phyloP scores from a whole-genome alignment of 2,797 vertebrate genomes.

The Aphelocoma californica region DNA sequence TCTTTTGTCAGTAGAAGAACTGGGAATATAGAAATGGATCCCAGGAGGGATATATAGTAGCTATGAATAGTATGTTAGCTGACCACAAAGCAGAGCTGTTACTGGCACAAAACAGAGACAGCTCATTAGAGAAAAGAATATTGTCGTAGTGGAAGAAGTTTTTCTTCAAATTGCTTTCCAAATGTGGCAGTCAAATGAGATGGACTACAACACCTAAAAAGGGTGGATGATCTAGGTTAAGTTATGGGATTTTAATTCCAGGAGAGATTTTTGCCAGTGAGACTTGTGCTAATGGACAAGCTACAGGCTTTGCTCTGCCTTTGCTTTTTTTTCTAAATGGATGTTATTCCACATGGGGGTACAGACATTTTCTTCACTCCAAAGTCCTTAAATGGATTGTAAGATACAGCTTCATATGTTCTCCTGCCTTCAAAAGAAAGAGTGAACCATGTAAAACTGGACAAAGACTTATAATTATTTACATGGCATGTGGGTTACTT shows the following conservation, averaged over 20 bases:
- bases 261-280: background rate
- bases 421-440: background rate
- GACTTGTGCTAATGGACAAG: background rate
- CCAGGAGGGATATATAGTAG: conserved; percentile 25
- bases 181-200: conserved; percentile 41
- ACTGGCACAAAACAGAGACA: conserved; percentile 51
- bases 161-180: conserved; percentile 45
- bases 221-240: background rate
- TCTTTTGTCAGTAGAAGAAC: conserved; percentile 20
- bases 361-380: background rate
- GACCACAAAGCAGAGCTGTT: conserved; percentile 54
- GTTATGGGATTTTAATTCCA: background rate
- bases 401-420: background rate
- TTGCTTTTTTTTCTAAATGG: background rate
- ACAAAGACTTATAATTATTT: conserved; percentile 20
- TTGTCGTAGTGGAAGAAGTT: conserved; percentile 19
- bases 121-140: conserved; percentile 47
- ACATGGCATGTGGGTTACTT: conserved; percentile 14
- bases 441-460: background rate
- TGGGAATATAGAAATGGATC: conserved; percentile 32
- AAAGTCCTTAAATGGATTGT: background rate
- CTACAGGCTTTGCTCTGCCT: background rate
- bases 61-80: conserved; percentile 33
- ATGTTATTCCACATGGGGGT: background rate
- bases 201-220: conserved; percentile 9